A percentile compares a stretch with the other conserved stretches of the same genome.
phyloP scores from a whole-genome alignment of 92 coral and sea anemone genomes.

The Meandrina meandrites region DNA sequence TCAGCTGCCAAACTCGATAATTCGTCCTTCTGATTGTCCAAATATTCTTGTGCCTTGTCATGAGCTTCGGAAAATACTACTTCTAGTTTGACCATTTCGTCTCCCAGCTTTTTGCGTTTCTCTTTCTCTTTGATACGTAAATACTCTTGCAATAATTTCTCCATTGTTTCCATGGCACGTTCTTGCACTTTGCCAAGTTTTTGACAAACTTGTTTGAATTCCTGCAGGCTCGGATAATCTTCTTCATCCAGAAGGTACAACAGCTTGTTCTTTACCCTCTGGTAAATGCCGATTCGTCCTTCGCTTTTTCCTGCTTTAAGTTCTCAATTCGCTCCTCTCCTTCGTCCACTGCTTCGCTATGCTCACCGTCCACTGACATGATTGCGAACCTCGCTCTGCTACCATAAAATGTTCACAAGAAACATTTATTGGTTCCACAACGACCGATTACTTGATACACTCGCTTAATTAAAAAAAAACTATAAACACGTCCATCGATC shows the following conservation, averaged over 20 bases:
- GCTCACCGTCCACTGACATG: constrained; percentile 1
- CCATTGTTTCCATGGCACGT: constrained; percentile 47
- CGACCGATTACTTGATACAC: no score
- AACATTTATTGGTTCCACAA: neutral
- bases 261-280: constrained; percentile 10
- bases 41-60: constrained; percentile 57
- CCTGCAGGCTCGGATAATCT: constrained; percentile 58
- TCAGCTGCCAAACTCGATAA: constrained; percentile 46
- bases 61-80: constrained; percentile 47
- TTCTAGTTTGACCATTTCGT: constrained; percentile 57
- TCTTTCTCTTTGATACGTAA: constrained; percentile 38
- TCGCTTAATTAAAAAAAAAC: no score
- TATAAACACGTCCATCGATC: neutral
- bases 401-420: constrained; percentile 22
- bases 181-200: constrained; percentile 42
- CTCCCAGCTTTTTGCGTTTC: constrained; percentile 22
- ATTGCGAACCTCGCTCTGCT: constrained; percentile 50
- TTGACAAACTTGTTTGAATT: constrained; percentile 39
- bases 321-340: constrained; percentile 1
- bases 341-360: neutral
- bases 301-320: neutral
- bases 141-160: constrained; percentile 39
- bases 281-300: no score
- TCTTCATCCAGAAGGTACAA: constrained; percentile 2
- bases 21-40: constrained; percentile 52